Percentiles rank a stretch among this genome's conserved stretches.
These are phyloP conservation scores for Pungitius pungitius DNA, from an alignment of 2,113 vertebrate species.

Conservation along the genomic window DNA sequence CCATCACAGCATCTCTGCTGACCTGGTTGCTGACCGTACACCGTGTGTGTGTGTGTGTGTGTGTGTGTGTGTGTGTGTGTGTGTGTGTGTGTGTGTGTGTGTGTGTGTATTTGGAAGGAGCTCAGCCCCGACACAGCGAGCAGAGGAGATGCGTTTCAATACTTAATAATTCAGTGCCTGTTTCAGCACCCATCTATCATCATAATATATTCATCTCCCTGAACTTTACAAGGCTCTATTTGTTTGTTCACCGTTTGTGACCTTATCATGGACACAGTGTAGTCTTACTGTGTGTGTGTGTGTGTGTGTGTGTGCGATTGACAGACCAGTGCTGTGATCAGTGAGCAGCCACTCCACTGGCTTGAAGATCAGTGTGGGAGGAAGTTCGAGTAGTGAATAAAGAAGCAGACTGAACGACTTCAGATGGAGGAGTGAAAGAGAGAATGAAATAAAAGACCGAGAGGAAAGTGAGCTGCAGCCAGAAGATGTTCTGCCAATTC, in stretches of 20 bases:
- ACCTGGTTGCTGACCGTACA: no score
- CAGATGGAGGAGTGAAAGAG: background rate
- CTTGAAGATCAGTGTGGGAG: background rate
- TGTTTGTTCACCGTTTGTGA: background rate
- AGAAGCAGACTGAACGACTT: conserved; percentile 3
- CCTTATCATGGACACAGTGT: background rate
- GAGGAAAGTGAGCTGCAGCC: conserved; percentile 32
- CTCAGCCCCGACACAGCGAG: background rate
- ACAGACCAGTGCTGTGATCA: background rate
- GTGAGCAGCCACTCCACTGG: background rate
- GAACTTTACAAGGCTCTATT: background rate
- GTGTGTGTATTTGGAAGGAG: background rate
- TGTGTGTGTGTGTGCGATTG: background rate
- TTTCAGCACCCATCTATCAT: background rate
- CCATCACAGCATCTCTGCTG: no score
- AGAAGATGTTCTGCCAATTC: conserved; percentile 63
- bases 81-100: background rate
- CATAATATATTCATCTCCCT: background rate
- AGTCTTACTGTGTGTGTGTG: no score
- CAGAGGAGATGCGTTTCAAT: background rate
- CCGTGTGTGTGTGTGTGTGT: background rate
- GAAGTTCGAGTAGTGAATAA: background rate
- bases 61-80: background rate
- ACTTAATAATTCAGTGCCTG: background rate
- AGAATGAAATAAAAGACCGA: conserved; percentile 20